Base-by-base conservation (phyloP, 2,797 vertebrate species). In the Cryptoprocta ferox region DNA sequence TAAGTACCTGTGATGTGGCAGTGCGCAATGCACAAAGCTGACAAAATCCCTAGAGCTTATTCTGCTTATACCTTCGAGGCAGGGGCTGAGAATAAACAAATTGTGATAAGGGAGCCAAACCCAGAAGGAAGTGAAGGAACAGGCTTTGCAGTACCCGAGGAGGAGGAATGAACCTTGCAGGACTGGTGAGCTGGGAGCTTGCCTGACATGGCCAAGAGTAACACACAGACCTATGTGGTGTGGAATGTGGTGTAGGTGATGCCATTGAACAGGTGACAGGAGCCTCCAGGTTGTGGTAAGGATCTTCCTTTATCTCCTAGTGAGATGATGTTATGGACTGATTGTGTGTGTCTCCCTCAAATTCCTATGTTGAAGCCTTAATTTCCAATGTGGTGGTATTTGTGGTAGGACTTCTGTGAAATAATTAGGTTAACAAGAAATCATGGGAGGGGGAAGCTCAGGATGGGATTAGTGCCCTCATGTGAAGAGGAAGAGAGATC, bases 11-110 rank as follows among this genome's bases (percentile, higher is more conserved):
- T 19, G 13, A 35, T 45, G 30, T 4, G 90, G 15, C 32, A 39
- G 16, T 82, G 30, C 80, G n/a, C 50, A 75, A 70, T 73, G n/a
- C 80, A 37, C 50, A 75, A 76, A 94, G 21, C 30, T 83, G 81
- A 30, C 28, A 83, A n/a, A 48, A 26, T 85, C 16, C 61, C 53
- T 82, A 73, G 65, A 37, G 56, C 45, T 42, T 94, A 35, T 56
- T 32, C 21, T 18, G 5, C 24, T 37, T 89, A 10, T 45, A 45
- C 35, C n/a, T 21, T 83, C 6, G 30, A 32, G 66, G 8, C 56
- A 28, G 42, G 50, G 11, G 12, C 21, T 68, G 26, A 30, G 32
- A 37, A 61, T 61, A 76, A 82, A 88, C 53, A 48, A 68, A 37
- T 45, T 94, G 24, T 35, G 42, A 11, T 11, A 39, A 63, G 53